Conservation (phyloP, 2,888 invertebrate species). For the Flexamia atlantica region DNA sequence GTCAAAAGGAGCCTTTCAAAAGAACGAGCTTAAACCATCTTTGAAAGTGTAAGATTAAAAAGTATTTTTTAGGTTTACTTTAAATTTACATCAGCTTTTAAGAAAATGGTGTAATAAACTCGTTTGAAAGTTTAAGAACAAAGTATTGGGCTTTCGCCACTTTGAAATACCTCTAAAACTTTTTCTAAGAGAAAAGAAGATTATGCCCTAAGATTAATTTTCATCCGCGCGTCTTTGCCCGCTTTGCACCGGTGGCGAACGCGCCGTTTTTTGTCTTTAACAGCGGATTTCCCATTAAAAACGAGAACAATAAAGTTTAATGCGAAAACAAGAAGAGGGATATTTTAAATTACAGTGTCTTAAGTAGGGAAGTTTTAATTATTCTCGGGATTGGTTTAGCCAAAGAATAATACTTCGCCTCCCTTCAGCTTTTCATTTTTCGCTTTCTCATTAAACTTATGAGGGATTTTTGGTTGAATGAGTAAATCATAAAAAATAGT, state of each 20-base stretch:
- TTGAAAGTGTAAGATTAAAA: too few relatives aligned
- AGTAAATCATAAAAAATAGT: too few relatives aligned
- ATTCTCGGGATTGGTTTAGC: constrained; percentile 58
- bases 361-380: constrained; percentile 60
- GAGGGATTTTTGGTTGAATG: not conserved
- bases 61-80: not conserved
- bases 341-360: constrained; percentile 59
- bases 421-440: constrained; percentile 32
- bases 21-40: too few relatives aligned
- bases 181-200: constrained; percentile 53
- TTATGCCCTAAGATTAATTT: constrained; percentile 42
- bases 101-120: constrained; percentile 33
- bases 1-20: too few relatives aligned
- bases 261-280: constrained; percentile 14
- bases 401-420: constrained; percentile 37
- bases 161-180: constrained; percentile 46
- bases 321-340: constrained; percentile 52
- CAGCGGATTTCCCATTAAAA: constrained; percentile 48
- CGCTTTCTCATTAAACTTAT: constrained; percentile 12
- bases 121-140: constrained; percentile 32
- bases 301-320: constrained; percentile 58
- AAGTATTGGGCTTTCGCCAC: constrained; percentile 36
- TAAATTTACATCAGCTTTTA: not conserved
- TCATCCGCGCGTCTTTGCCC: constrained; percentile 29
- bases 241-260: not conserved